Evolutionary conservation across 2,797 vertebrate genomes (phyloP).

Genomic region (Caiman crocodilus): DNA sequence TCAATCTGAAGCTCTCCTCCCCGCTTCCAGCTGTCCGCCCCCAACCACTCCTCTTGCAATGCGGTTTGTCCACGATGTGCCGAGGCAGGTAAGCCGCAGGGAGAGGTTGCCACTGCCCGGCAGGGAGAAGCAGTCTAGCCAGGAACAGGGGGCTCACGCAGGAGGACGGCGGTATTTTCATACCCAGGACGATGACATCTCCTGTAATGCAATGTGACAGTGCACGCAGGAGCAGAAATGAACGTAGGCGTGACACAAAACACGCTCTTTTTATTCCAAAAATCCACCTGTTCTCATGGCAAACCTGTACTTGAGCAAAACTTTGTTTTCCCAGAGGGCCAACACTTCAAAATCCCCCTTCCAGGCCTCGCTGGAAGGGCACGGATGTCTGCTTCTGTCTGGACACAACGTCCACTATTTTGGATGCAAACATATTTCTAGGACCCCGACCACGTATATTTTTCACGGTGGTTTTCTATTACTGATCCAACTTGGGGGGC

Average conservation of each 20-base stretch:
- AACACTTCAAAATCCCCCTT: not conserved
- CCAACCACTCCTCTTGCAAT: not conserved
- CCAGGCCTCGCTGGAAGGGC: not conserved
- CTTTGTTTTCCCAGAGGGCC: not conserved
- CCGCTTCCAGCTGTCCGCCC: not conserved
- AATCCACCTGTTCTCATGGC: not conserved
- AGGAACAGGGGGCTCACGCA: not conserved
- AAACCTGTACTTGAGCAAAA: not conserved
- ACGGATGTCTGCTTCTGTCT: too few relatives aligned
- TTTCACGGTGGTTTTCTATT: not conserved
- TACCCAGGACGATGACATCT: not conserved
- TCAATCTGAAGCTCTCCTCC: not conserved
- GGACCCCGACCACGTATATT: too few relatives aligned
- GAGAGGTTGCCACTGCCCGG: not conserved
- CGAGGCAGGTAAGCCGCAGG: not conserved
- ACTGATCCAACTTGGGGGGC: not conserved
- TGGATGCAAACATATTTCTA: too few relatives aligned
- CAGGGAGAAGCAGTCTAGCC: not conserved
- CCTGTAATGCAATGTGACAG: not conserved
- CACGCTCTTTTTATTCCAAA: not conserved
- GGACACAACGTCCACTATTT: too few relatives aligned
- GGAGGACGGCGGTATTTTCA: rapidly evolving
- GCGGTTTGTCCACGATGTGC: not conserved
- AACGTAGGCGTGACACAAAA: not conserved
- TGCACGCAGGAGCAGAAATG: not conserved